Evolutionary conservation across 2,113 vertebrate species (phyloP), one percentile per base, ranked within the genome.

Genomic region (Cephalopholis sonnerati): DNA sequence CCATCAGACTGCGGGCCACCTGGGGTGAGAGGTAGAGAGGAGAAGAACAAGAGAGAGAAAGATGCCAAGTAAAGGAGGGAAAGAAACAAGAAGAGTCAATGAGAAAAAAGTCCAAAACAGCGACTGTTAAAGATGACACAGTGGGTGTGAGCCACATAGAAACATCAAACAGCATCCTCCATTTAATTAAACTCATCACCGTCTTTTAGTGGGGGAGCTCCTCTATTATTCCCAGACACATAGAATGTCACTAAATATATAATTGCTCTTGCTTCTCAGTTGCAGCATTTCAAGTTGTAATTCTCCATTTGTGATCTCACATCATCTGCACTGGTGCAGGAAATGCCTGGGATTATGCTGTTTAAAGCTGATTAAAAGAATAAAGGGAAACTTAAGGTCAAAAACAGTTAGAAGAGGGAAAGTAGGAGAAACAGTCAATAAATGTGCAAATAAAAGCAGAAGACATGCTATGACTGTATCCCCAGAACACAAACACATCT

Each of bases 1-100:
- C 96, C 71, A 96, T 96, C 70, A 99, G 93, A 89, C 98, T 99
- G 70, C 97, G 95, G 68, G 96, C 96, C 85, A 99, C 98, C 92
- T 99, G 95, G 59, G 90, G 71, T 20, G 57, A 75, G 25, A 79
- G 24, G 16, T 0, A 82, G 48, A 73, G 58, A 36, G 53, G 51
- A 75, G 54, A 81, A 44, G 20, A 59, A 74, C 22, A 61, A 55
- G 25, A 44, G 20, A 32, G 54, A 63, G 41, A 61, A 24, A 22
- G 59, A 68, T 20, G 16, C 3, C 77, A 25, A 65, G 44, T 3
- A 50, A 44, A 78, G 44, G 13, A 39, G 55, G 10, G 53, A 63
- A 74, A 75, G 15, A 11, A 54, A 86, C 13, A 84, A 62, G 68
- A 75, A 80, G 5, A 44, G 74, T 81, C 25, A 81, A 53, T 74